A percentile compares a stretch with the other conserved stretches of the same genome.
Evolutionary conservation across 2,113 vertebrate species (phyloP).

Genomic region (Nesogale talazaci): DNA sequence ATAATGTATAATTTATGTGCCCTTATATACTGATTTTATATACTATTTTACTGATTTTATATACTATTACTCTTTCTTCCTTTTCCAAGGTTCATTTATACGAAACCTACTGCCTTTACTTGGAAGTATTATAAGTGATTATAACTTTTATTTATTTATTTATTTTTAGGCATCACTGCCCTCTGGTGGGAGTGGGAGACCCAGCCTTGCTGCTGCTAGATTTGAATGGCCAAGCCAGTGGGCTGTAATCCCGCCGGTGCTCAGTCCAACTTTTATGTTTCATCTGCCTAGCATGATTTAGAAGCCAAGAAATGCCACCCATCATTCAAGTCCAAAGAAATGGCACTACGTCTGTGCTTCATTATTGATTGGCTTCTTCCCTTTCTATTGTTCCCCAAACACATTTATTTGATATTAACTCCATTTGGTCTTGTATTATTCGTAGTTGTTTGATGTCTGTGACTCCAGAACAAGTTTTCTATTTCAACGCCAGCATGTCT

Average conservation of each 20-base stretch:
- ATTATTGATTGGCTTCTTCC: background rate
- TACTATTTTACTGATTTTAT: background rate
- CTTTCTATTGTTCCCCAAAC: background rate
- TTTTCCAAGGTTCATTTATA: background rate
- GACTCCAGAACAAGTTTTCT: background rate
- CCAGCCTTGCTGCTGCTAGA: too few species aligned
- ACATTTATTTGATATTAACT: background rate
- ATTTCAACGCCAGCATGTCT: too few species aligned
- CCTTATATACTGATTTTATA: background rate
- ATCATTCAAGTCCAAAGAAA: background rate
- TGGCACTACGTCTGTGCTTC: background rate
- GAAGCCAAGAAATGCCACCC: background rate
- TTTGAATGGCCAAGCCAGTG: too few species aligned
- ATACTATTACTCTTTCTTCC: background rate
- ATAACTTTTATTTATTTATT: too few species aligned
- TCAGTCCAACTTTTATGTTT: too few species aligned
- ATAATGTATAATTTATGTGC: background rate
- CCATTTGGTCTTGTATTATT: background rate
- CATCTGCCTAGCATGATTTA: background rate
- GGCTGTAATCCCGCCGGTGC: too few species aligned
- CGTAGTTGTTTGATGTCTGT: background rate
- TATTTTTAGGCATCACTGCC: too few species aligned
- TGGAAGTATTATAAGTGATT: background rate
- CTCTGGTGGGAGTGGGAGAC: too few species aligned
- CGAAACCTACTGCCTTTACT: background rate